Percentiles rank a stretch among this genome's conserved stretches.
Evolutionary conservation across 2,113 vertebrate species (phyloP).

Genomic region (Charina bottae): DNA sequence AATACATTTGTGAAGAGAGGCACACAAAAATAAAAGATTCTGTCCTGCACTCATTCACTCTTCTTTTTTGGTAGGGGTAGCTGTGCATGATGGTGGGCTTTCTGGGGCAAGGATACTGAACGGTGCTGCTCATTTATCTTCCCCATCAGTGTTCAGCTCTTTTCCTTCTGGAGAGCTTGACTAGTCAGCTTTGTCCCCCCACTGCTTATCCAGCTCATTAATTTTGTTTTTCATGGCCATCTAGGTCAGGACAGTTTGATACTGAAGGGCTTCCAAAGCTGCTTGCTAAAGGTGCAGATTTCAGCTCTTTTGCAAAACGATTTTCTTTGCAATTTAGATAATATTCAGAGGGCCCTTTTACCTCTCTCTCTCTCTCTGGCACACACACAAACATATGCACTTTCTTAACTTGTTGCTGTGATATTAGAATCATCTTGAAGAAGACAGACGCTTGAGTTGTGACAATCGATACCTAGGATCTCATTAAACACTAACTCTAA

Average conservation of each 20-base stretch:
- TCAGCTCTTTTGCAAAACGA: slow-evolving; percentile 14
- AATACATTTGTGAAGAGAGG: not conserved
- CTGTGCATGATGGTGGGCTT: not conserved
- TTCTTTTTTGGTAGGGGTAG: not conserved
- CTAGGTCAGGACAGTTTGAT: slow-evolving; percentile 31
- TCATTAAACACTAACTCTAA: too few species aligned
- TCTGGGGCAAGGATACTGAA: not conserved
- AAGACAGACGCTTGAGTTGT: not conserved
- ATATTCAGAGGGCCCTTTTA: not conserved
- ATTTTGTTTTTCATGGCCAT: slow-evolving; percentile 29
- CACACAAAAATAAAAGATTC: not conserved
- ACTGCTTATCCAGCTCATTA: slow-evolving; percentile 35
- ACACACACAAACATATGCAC: not conserved
- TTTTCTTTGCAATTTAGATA: slow-evolving; percentile 21
- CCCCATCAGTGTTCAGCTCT: not conserved
- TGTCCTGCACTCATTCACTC: not conserved
- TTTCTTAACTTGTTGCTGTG: slow-evolving; percentile 9
- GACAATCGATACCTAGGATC: not conserved
- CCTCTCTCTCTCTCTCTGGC: too few species aligned
- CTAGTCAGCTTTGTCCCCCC: slow-evolving; percentile 13
- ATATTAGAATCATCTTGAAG: not conserved
- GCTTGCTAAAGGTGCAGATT: slow-evolving; percentile 38
- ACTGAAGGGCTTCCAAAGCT: slow-evolving; percentile 32
- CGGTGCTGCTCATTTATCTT: slow-evolving; percentile 22
- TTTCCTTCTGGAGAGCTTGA: slow-evolving; percentile 12